Percentiles rank a stretch among this genome's conserved stretches.
These are phyloP conservation scores for Heterodera schachtii DNA, from an alignment of 1,140 invertebrate species.

Conservation along the genomic window DNA sequence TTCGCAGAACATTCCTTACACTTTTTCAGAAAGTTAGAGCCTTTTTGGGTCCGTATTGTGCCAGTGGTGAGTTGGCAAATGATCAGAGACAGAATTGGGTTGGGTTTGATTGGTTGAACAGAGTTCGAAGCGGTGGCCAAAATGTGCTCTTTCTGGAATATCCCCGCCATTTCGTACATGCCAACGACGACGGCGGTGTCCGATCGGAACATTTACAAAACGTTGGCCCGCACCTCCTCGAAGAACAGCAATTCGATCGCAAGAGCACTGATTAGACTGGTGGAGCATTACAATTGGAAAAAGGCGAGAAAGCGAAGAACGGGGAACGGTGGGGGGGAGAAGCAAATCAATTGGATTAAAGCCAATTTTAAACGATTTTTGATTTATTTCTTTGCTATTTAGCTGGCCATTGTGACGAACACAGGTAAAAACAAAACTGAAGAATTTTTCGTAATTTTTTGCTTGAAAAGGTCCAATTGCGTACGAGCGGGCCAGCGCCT, in stretches of 20 bases:
- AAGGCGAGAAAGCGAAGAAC: conserved; percentile 40
- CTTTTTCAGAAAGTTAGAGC: conserved; percentile 48
- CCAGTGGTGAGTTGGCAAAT: conserved; percentile 34
- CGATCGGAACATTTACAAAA: conserved; percentile 63
- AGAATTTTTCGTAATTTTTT: conserved; percentile 5
- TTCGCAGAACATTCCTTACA: neutral
- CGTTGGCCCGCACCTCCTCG: conserved; percentile 58
- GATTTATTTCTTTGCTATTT: conserved; percentile 11
- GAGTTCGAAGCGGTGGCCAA: conserved; percentile 63
- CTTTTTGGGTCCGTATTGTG: conserved; percentile 61
- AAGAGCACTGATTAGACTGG: conserved; percentile 47
- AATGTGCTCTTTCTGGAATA: conserved; percentile 64
- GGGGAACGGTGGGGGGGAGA: neutral
- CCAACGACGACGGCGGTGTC: conserved; percentile 52
- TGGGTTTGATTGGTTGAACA: conserved; percentile 16
- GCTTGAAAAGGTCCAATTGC: conserved; percentile 51
- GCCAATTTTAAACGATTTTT: neutral
- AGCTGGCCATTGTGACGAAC: conserved; percentile 54
- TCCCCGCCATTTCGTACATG: conserved; percentile 63
- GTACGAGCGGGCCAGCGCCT: conserved; percentile 54
- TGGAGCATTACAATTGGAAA: conserved; percentile 58
- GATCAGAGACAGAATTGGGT: neutral
- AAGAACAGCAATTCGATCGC: conserved; percentile 63
- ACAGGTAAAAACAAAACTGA: neutral
- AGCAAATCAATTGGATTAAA: neutral